These are phyloP conservation scores for Ephydatia muelleri DNA, from an alignment of 37 sponge, comb jelly and placozoan species.

Conservation along the genomic window DNA sequence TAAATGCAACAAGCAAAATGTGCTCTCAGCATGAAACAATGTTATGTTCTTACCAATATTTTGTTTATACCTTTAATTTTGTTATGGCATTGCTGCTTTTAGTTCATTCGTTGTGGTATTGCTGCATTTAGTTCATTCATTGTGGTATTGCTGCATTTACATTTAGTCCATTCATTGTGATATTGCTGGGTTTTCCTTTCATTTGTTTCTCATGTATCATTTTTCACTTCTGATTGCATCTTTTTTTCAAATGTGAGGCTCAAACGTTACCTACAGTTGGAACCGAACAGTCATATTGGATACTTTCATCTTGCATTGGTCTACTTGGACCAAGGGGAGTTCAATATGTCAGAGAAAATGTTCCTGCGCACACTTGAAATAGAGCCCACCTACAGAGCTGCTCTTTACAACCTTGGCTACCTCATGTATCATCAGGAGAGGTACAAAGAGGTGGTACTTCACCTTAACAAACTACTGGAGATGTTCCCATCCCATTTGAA, in stretches of 20 bases:
- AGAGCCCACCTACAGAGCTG: slow-evolving; percentile 37
- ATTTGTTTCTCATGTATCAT: background rate
- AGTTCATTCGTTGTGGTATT: background rate
- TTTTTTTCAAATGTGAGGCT: slow-evolving; percentile 23
- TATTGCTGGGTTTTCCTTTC: background rate
- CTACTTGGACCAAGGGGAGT: slow-evolving; percentile 28
- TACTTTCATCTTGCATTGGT: slow-evolving; percentile 50
- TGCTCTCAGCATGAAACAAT: no score
- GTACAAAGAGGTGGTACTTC: background rate
- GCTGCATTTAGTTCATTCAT: no score
- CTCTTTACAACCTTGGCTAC: slow-evolving; percentile 45
- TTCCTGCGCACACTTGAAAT: slow-evolving; percentile 35
- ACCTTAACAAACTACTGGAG: background rate
- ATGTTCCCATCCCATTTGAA: background rate
- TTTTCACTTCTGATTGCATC: background rate
- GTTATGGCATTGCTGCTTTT: no score
- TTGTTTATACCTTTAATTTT: no score
- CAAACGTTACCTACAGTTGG: background rate
- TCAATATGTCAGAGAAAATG: slow-evolving; percentile 10
- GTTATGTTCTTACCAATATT: no score
- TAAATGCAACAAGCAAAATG: no score
- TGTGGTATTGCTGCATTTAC: no score
- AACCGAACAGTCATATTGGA: slow-evolving; percentile 26
- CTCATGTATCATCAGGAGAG: background rate
- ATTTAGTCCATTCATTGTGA: background rate